phyloP scores from a whole-genome alignment of 2,113 vertebrate species.

The Albula goreensis region DNA sequence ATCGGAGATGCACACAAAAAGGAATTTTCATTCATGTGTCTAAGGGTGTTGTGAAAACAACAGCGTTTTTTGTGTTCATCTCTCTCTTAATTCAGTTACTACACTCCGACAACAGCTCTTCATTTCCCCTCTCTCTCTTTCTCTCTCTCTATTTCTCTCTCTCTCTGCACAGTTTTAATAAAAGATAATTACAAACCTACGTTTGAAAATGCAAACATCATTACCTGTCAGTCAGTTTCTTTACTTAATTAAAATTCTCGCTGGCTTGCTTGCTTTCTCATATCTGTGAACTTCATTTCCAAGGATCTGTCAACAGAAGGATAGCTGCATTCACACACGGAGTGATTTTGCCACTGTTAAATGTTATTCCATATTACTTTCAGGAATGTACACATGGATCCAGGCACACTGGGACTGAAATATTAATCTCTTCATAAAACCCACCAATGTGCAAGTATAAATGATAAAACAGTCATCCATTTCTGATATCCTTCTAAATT shows the following conservation, averaged over 20 bases:
- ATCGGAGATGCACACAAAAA: no score
- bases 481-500: no score
- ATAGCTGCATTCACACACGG: neutral
- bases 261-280: neutral
- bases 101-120: no score
- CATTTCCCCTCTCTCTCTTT: neutral
- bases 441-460: no score
- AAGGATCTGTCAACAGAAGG: neutral
- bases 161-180: neutral
- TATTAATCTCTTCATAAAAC: slow-evolving; percentile 3
- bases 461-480: no score
- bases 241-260: slow-evolving; percentile 10
- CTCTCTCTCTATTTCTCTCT: neutral
- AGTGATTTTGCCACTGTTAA: neutral
- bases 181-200: neutral
- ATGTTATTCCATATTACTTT: slow-evolving; percentile 1
- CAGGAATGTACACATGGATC: neutral
- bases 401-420: slow-evolving; percentile 6
- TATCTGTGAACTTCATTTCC: neutral
- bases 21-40: no score
- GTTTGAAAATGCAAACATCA: neutral
- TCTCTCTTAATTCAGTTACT: no score
- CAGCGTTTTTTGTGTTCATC: no score
- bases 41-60: no score
- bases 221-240: neutral